Evolutionary conservation across 2,888 invertebrate genomes (phyloP).

Genomic region (Napeogenes sylphis): DNA sequence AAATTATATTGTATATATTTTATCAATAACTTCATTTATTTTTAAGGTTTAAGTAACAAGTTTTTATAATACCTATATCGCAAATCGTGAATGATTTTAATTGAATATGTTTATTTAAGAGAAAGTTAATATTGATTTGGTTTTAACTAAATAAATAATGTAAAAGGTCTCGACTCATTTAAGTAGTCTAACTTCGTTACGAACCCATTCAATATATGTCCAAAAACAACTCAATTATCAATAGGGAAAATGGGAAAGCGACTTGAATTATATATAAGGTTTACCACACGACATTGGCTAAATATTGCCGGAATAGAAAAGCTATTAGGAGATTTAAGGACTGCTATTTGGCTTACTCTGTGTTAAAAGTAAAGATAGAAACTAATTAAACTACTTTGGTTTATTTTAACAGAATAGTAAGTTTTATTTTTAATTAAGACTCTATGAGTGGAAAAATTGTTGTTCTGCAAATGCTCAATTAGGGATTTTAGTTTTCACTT

Average conservation of each 20-base stretch:
- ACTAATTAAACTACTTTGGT: no score
- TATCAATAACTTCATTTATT: no score
- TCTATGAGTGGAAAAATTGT: no score
- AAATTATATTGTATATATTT: no score
- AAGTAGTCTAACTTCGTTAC: background rate
- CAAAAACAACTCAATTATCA: conserved; percentile 27
- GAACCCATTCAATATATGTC: conserved; percentile 1
- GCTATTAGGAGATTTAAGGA: background rate
- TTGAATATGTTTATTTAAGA: background rate
- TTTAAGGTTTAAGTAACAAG: no score
- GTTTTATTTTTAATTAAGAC: no score
- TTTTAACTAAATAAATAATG: conserved; percentile 1
- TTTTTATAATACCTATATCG: no score
- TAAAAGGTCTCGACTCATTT: background rate
- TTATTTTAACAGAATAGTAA: no score
- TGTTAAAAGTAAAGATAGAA: no score
- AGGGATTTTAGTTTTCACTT: no score
- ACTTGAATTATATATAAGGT: conserved; percentile 22
- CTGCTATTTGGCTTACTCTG: background rate
- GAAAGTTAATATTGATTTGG: conserved; percentile 2
- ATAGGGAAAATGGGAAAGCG: conserved; percentile 19
- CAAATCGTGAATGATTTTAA: background rate
- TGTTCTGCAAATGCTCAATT: no score
- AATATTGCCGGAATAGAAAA: background rate
- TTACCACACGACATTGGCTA: conserved; percentile 11